Evolutionary conservation across 2,888 invertebrate species (phyloP), one percentile per base, ranked within the genome.

Genomic region (Aporophyla lueneburgensis): DNA sequence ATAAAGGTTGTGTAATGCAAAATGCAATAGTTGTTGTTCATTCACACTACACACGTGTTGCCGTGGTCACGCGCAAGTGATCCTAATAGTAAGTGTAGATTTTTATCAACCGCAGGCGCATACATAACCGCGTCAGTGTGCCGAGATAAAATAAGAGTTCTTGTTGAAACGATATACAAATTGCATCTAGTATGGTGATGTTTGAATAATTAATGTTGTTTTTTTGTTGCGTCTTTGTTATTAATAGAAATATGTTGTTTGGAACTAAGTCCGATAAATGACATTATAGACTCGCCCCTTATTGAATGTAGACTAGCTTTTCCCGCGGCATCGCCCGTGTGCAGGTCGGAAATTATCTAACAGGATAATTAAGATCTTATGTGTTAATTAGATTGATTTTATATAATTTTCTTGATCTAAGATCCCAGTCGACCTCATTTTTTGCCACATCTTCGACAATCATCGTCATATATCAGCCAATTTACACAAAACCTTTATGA

Each of bases 21-120:
- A 71, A 53, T 61, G 33, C 61, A 65, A 46, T 75, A 70, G 59
- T 75, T 33, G 58, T 21, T 24, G 70, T 69, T 75, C 49, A 80
- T 68, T 72, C 46, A 76, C 43, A 83, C 43, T 21, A 51, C 74
- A 71, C 68, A 76, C 71, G 74, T 62, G 67, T 40, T 66, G 21
- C 40, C 58, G 74, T 68, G 67, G 83, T 85, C 80, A 85, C 87
- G 83, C 85, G 77, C 84, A 83, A 78, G 56, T 86, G 76, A 86
- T 79, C 46, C 54, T 71, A 83, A 79, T 71, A 85, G 86, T 80
- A 78, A 86, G 58, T 67, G 78, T 87, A 76, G 80, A 87, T 86
- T 78, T 77, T 74, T 75, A 85, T 85, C 78, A 81, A 61, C 7
- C 19, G 70, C 74, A 65, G 19, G 24, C 62, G 61, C 49, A 56